phyloP scores from a whole-genome alignment of 1,140 invertebrate species.

The Formica selysi region DNA sequence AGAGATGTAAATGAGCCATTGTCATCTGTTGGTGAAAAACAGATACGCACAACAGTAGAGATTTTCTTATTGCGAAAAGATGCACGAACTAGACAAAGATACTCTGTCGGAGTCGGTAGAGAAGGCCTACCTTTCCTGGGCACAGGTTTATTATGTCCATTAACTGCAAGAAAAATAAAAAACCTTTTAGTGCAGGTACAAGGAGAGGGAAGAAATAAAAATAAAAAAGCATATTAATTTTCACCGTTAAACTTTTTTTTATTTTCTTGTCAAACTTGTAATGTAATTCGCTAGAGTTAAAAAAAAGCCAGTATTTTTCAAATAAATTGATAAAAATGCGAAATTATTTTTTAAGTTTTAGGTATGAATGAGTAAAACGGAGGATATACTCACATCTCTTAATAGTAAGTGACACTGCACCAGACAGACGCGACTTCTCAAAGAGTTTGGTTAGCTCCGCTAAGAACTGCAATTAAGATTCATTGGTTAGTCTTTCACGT shows the following conservation, averaged over 20 bases:
- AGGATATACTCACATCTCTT: slow-evolving; percentile 89
- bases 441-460: slow-evolving; percentile 89
- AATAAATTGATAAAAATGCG: neutral
- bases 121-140: slow-evolving; percentile 88
- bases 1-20: neutral
- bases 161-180: slow-evolving; percentile 87
- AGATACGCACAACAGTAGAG: slow-evolving; percentile 90
- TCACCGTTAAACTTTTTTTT: neutral
- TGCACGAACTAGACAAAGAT: slow-evolving; percentile 92
- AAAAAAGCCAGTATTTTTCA: neutral
- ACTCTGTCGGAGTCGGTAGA: slow-evolving; percentile 88
- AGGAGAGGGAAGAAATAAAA: slow-evolving; percentile 3
- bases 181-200: slow-evolving; percentile 10
- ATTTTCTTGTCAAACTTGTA: neutral
- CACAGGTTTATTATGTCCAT: slow-evolving; percentile 91
- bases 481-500: neutral
- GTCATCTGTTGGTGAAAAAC: slow-evolving; percentile 2
- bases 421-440: slow-evolving; percentile 88
- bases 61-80: slow-evolving; percentile 92
- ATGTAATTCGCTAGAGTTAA: neutral
- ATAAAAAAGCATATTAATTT: neutral
- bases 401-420: slow-evolving; percentile 90
- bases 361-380: neutral
- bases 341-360: neutral
- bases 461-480: slow-evolving; percentile 88